Percentiles rank a stretch among this genome's conserved stretches.
phyloP scores from a whole-genome alignment of 2,888 invertebrate genomes.

The Dilophus febrilis region DNA sequence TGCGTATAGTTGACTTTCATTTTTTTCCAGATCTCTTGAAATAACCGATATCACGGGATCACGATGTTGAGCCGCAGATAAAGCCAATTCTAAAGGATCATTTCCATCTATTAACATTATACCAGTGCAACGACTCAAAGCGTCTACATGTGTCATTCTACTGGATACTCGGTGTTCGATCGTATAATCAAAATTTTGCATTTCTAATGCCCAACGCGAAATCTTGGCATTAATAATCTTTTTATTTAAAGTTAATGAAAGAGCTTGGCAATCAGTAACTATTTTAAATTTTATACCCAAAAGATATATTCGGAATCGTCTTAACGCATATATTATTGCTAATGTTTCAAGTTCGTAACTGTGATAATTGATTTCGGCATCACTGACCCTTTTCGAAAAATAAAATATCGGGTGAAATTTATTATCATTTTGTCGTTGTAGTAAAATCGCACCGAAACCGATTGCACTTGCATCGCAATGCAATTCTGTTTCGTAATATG shows the following conservation, averaged over 20 bases:
- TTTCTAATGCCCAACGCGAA: constrained; percentile 11
- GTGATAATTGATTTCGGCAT: constrained; percentile 14
- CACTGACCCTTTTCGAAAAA: constrained; percentile 16
- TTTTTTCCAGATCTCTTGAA: too few relatives aligned
- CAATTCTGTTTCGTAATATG: constrained; percentile 15
- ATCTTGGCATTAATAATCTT: constrained; percentile 13
- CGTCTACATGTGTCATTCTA: neutral
- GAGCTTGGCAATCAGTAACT: constrained; percentile 16
- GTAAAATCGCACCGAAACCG: too few relatives aligned
- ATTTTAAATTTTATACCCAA: constrained; percentile 14
- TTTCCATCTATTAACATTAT: too few relatives aligned
- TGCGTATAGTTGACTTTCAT: too few relatives aligned
- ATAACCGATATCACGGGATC: too few relatives aligned
- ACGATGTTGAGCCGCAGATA: too few relatives aligned
- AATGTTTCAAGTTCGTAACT: constrained; percentile 13
- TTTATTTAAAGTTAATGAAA: constrained; percentile 6
- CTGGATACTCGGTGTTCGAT: constrained; percentile 11
- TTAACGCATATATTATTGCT: constrained; percentile 13
- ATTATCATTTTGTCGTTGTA: too few relatives aligned
- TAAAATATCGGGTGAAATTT: constrained; percentile 17
- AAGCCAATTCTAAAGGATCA: too few relatives aligned
- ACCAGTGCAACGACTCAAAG: too few relatives aligned
- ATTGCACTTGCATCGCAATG: constrained; percentile 20
- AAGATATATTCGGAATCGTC: constrained; percentile 13
- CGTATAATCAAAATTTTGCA: constrained; percentile 11